Evolutionary conservation across 64 coral and sea anemone genomes (phyloP).

Genomic region (Stichodactyla helianthus): DNA sequence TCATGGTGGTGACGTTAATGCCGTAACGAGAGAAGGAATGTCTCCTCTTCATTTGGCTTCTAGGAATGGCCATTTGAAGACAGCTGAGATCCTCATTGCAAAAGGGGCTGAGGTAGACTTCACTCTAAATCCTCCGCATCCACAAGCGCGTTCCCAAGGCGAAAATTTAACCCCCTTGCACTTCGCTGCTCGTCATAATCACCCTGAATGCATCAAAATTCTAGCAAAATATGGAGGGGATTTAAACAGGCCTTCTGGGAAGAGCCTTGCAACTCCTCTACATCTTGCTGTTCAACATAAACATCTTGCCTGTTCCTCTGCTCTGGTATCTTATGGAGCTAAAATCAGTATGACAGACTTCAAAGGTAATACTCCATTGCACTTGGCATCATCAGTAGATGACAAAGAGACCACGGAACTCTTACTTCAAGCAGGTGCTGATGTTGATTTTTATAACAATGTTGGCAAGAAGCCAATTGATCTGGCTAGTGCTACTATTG

Average conservation of each 20-base stretch:
- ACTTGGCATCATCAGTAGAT: background rate
- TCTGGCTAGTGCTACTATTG: background rate
- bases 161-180: constrained; percentile 15
- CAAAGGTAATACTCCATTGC: constrained; percentile 13
- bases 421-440: constrained; percentile 7
- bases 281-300: constrained; percentile 18
- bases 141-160: background rate
- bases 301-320: constrained; percentile 5
- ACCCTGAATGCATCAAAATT: constrained; percentile 24
- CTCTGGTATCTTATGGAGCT: constrained; percentile 10
- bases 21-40: constrained; percentile 9
- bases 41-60: constrained; percentile 13
- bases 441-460: constrained; percentile 4
- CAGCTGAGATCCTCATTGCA: constrained; percentile 9
- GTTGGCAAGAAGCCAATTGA: constrained; percentile 1
- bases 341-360: background rate
- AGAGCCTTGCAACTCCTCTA: background rate
- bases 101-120: background rate
- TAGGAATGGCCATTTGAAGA: background rate
- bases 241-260: constrained; percentile 9
- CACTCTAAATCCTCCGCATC: background rate
- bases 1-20: constrained; percentile 15
- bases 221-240: constrained; percentile 2
- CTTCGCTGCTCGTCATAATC: constrained; percentile 24
- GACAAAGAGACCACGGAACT: background rate